phyloP scores from a whole-genome alignment of 1,140 invertebrate species.

The Batillaria attramentaria region DNA sequence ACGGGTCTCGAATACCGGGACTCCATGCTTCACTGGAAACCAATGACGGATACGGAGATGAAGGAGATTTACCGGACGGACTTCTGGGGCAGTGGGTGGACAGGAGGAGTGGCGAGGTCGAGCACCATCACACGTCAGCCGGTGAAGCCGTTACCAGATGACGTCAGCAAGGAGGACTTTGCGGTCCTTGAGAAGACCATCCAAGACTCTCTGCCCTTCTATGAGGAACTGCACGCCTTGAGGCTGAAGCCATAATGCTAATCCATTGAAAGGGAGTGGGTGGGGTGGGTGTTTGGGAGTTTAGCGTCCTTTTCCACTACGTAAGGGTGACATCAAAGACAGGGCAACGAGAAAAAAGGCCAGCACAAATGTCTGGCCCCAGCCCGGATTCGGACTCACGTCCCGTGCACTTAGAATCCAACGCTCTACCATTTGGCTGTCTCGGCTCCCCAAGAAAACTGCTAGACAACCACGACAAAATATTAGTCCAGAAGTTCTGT shows the following conservation, averaged over 20 bases:
- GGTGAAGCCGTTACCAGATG: neutral
- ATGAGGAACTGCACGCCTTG: neutral
- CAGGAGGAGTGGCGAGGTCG: neutral
- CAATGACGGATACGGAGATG: neutral
- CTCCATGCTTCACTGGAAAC: slow-evolving; percentile 5
- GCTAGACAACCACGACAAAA: too few relatives aligned
- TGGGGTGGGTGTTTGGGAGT: too few relatives aligned
- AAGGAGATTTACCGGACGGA: neutral
- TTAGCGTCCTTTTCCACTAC: too few relatives aligned
- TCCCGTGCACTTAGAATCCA: too few relatives aligned
- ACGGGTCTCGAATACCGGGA: neutral
- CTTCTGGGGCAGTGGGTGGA: neutral
- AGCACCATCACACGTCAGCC: neutral
- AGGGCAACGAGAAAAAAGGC: too few relatives aligned
- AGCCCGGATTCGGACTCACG: too few relatives aligned
- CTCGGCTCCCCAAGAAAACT: too few relatives aligned
- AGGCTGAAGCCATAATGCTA: neutral
- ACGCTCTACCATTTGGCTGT: too few relatives aligned
- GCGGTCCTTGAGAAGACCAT: neutral
- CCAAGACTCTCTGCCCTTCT: neutral
- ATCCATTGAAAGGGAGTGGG: neutral
- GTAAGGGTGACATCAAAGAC: too few relatives aligned
- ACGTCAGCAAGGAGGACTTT: neutral
- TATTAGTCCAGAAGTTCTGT: too few relatives aligned
- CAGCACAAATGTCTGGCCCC: too few relatives aligned